Evolutionary conservation across 1,140 invertebrate genomes (phyloP).

Genomic region (Acromyrmex charruanus): DNA sequence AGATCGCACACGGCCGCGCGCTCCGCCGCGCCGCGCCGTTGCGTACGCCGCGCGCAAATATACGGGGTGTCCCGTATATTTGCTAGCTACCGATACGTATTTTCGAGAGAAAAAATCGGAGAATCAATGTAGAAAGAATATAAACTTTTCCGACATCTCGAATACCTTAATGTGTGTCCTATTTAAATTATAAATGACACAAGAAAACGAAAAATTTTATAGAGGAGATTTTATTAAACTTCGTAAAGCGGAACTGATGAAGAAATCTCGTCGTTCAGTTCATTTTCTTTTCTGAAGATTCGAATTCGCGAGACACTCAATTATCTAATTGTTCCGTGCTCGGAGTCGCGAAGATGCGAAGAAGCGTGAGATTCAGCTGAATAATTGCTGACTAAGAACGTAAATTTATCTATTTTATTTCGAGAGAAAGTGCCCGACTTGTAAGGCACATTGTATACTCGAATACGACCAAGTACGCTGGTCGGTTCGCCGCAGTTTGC

Average conservation of each 20-base stretch:
- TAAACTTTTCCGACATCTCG: too few species aligned
- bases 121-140: too few species aligned
- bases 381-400: background rate
- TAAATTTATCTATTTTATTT: background rate
- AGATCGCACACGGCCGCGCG: conserved; percentile 47
- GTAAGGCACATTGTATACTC: conserved; percentile 27
- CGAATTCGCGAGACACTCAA: background rate
- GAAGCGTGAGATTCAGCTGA: background rate
- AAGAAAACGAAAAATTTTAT: background rate
- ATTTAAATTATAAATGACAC: background rate
- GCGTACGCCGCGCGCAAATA: background rate
- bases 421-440: conserved; percentile 32
- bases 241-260: background rate
- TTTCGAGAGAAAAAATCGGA: too few species aligned
- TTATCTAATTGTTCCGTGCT: background rate
- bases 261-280: background rate
- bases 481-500: conserved; percentile 64
- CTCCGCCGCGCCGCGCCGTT: conserved; percentile 25
- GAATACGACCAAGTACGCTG: conserved; percentile 31
- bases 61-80: too few species aligned
- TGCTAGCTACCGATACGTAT: too few species aligned
- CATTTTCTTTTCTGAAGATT: background rate
- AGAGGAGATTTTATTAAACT: background rate
- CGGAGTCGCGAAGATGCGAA: background rate
- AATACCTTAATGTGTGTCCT: background rate